Base-by-base conservation (phyloP, 2,888 invertebrate species). In the Xestoiulus laeticollis region DNA sequence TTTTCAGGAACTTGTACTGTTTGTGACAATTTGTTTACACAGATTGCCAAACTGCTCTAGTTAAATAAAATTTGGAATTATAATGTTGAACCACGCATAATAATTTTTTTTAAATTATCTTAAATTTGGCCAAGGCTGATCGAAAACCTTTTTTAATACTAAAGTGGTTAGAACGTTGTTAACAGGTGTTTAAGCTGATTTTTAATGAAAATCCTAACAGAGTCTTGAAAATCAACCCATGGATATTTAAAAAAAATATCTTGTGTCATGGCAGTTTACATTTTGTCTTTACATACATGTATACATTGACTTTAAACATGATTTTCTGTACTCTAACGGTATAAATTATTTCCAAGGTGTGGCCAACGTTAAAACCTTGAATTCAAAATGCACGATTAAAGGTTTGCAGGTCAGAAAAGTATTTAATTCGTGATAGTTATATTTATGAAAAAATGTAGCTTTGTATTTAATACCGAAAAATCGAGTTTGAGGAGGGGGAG, bases 331-430 rank as follows among this genome's bases (percentile, higher is more conserved):
- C 26, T 68, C 26, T 10, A 26, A 19, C 26, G 8, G 22, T 8
- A 68, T 68, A 68, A 68, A 68, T 68, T 26, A 68, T 68, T n/a
- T 68, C 22, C 68, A 68, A 68, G 68, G 68, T 68, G 68, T 68
- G 68, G 68, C 68, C 26, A 26, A 26, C 26, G n/a, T 26, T 22
- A n/a, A 68, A 68, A 68, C 68, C 68, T 68, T 68, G 68, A 68
- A 68, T 68, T 68, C 68, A 19, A 68, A 68, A 68, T 68, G 68
- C 68, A 68, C 68, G 68, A 22, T 68, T 68, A 68, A 68, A 68
- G n/a, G 26, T 68, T 68, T 68, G 8, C 68, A 68, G 68, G 68
- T 68, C 68, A 59, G 53, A 59, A 59, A 59, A 59, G 19, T n/a
- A 1, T n/a, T 68, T 26, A 68, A 68, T 26, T 68, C 68, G 6